A percentile compares a stretch with the other conserved stretches of the same genome.
Evolutionary conservation across 2,888 invertebrate genomes (phyloP).

Genomic region (Patella caerulea): DNA sequence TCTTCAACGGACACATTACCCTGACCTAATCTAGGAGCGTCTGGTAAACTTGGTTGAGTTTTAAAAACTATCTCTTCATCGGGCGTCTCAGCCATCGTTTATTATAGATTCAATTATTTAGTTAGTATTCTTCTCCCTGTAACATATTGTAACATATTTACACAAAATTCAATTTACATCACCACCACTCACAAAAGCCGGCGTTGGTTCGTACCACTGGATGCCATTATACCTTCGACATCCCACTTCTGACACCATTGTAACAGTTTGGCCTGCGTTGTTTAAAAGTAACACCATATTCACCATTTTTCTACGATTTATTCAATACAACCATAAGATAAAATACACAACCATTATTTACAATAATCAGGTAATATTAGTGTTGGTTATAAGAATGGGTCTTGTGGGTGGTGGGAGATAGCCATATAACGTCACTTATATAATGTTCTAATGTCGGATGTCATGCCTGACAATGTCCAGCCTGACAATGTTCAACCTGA

Average conservation of each 20-base stretch:
- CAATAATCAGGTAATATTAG: too few species aligned
- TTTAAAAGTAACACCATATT: too few species aligned
- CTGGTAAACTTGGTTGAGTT: neutral
- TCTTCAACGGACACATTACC: neutral
- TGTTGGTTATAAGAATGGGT: too few species aligned
- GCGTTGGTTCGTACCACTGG: neutral
- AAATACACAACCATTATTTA: too few species aligned
- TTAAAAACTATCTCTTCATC: neutral
- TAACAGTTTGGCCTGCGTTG: neutral
- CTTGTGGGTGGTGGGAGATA: too few species aligned
- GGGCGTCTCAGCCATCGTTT: neutral
- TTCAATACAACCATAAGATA: too few species aligned
- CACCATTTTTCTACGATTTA: too few species aligned
- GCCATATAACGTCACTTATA: too few species aligned
- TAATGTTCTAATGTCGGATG: too few species aligned
- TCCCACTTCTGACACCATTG: conserved; percentile 3
- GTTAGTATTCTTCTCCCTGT: neutral
- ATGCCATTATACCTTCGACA: neutral
- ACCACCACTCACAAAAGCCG: conserved; percentile 5
- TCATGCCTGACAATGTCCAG: too few species aligned
- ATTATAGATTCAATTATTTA: neutral
- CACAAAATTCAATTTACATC: neutral
- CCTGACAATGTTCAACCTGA: too few species aligned
- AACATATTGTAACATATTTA: neutral
- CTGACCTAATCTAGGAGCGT: neutral